Evolutionary conservation across 92 coral and sea anemone species (phyloP).

Genomic region (Porites rus): DNA sequence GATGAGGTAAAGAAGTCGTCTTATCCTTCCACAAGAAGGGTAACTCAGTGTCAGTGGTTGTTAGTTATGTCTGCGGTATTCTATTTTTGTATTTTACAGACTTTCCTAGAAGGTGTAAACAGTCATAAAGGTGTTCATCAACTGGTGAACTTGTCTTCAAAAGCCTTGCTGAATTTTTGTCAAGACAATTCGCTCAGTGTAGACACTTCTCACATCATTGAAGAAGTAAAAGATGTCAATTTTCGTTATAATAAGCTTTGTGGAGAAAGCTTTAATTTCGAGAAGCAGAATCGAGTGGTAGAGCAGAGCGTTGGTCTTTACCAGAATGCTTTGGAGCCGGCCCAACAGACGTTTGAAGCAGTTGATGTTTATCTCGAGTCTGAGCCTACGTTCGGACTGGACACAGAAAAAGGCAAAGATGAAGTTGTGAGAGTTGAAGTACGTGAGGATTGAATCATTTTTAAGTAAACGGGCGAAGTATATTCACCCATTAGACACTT

Average conservation of each 20-base stretch:
- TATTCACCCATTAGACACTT: no score
- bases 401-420: slow-evolving; percentile 85
- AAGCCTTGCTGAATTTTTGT: slow-evolving; percentile 71
- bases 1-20: no score
- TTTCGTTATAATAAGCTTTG: slow-evolving; percentile 86
- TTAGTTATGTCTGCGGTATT: neutral
- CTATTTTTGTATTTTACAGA: slow-evolving; percentile 39
- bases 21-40: no score
- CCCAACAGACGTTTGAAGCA: slow-evolving; percentile 71
- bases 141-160: slow-evolving; percentile 66
- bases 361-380: slow-evolving; percentile 80
- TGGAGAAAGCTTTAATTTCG: slow-evolving; percentile 80
- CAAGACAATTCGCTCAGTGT: slow-evolving; percentile 63
- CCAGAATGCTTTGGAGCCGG: slow-evolving; percentile 89
- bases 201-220: slow-evolving; percentile 74
- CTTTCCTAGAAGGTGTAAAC: slow-evolving; percentile 72
- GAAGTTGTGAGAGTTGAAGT: slow-evolving; percentile 87
- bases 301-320: slow-evolving; percentile 83
- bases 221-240: slow-evolving; percentile 83
- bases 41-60: neutral
- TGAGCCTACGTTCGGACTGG: slow-evolving; percentile 83
- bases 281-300: slow-evolving; percentile 75
- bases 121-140: slow-evolving; percentile 71
- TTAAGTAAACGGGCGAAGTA: neutral
- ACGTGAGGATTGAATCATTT: neutral